These are phyloP conservation scores for Macrocentrus cingulum DNA, from an alignment of 1,140 invertebrate species.

Conservation along the genomic window DNA sequence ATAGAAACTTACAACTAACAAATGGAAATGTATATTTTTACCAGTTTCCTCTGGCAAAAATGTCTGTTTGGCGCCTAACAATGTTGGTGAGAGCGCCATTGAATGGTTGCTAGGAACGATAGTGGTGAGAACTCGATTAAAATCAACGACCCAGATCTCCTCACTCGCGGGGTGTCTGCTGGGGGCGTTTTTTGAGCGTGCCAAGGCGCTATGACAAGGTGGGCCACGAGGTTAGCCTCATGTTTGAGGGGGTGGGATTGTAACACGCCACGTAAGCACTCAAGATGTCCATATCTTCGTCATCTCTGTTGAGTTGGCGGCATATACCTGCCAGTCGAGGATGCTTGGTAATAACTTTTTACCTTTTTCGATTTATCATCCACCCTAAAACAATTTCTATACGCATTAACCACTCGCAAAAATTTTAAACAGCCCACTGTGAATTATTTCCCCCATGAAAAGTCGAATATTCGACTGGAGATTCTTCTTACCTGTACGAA, in stretches of 20 bases:
- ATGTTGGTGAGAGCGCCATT: background rate
- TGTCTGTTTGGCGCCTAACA: too few species aligned
- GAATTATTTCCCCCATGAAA: too few species aligned
- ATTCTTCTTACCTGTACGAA: slow-evolving; percentile 5
- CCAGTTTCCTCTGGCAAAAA: too few species aligned
- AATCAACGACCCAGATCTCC: slow-evolving; percentile 57
- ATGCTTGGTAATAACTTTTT: slow-evolving; percentile 17
- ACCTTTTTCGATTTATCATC: slow-evolving; percentile 7
- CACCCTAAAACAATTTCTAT: background rate
- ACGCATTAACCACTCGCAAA: too few species aligned
- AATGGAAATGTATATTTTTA: background rate
- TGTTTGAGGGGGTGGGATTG: background rate
- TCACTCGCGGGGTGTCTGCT: slow-evolving; percentile 32
- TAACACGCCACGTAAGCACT: slow-evolving; percentile 4
- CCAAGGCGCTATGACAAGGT: slow-evolving; percentile 23
- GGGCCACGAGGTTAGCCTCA: slow-evolving; percentile 10
- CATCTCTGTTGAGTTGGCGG: slow-evolving; percentile 53
- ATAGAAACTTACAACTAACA: background rate
- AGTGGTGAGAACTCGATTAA: slow-evolving; percentile 44
- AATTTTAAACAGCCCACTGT: too few species aligned
- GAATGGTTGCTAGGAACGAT: background rate
- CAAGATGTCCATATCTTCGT: slow-evolving; percentile 44
- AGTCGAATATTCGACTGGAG: too few species aligned
- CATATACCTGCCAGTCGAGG: slow-evolving; percentile 32
- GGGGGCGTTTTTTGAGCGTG: slow-evolving; percentile 22